These are phyloP conservation scores for Nomada lathburiana DNA, from an alignment of 2,888 invertebrate genomes.

Conservation along the genomic window DNA sequence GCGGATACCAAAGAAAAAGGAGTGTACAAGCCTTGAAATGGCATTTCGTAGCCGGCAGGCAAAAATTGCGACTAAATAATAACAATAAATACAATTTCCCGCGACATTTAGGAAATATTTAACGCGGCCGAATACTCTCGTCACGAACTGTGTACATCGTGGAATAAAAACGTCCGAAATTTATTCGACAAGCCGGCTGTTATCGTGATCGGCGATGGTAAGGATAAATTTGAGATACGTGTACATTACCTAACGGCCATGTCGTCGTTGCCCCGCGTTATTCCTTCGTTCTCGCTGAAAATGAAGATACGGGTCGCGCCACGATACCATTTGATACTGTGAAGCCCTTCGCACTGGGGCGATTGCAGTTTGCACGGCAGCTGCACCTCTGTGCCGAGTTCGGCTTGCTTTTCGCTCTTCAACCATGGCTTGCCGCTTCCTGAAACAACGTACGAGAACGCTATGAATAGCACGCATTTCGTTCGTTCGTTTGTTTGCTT, in stretches of 20 bases:
- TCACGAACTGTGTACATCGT: too few relatives aligned
- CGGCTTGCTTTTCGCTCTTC: conserved; percentile 85
- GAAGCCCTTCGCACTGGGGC: conserved; percentile 91
- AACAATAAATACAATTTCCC: too few relatives aligned
- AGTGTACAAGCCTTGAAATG: too few relatives aligned
- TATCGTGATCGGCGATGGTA: too few relatives aligned
- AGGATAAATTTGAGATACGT: neutral
- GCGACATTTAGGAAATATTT: too few relatives aligned
- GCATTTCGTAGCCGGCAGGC: too few relatives aligned
- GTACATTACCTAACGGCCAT: conserved; percentile 89
- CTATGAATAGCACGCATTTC: conserved; percentile 34
- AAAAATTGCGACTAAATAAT: too few relatives aligned
- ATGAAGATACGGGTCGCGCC: conserved; percentile 90
- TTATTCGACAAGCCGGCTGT: too few relatives aligned
- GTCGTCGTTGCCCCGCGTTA: conserved; percentile 89
- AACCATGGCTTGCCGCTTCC: conserved; percentile 81
- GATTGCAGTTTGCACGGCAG: conserved; percentile 90
- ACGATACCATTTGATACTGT: conserved; percentile 94
- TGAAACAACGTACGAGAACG: conserved; percentile 65
- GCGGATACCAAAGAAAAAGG: too few relatives aligned
- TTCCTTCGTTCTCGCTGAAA: conserved; percentile 89
- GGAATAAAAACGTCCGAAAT: too few relatives aligned
- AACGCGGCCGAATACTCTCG: too few relatives aligned
- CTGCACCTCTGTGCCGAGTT: conserved; percentile 89
- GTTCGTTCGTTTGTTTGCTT: conserved; percentile 2